A percentile compares a stretch with the other conserved stretches of the same genome.
phyloP scores from a whole-genome alignment of 2,888 invertebrate genomes.

The Brachyptera risi region DNA sequence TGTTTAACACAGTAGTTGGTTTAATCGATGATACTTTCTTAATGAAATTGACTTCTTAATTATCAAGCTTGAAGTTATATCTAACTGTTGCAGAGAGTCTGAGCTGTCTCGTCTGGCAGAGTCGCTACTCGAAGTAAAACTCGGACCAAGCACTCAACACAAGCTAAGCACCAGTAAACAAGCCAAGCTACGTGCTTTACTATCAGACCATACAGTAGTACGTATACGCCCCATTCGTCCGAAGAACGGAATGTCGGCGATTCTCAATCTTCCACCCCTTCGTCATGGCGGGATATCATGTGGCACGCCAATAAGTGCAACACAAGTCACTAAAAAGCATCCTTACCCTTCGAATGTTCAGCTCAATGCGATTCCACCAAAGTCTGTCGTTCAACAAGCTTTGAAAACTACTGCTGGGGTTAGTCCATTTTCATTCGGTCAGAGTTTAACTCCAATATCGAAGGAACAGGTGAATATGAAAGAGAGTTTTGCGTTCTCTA shows the following conservation, averaged over 20 bases:
- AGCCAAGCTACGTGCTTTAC: conserved; percentile 29
- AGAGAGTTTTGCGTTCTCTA: too few species aligned
- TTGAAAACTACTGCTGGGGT: neutral
- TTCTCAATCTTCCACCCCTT: neutral
- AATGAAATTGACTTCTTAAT: too few species aligned
- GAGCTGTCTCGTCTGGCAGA: conserved; percentile 38
- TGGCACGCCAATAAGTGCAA: neutral
- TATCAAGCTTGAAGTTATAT: too few species aligned
- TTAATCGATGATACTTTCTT: too few species aligned
- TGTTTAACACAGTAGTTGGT: too few species aligned
- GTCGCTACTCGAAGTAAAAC: conserved; percentile 34
- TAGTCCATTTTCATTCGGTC: neutral
- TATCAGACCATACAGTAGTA: conserved; percentile 28
- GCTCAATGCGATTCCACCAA: neutral
- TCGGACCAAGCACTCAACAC: conserved; percentile 12
- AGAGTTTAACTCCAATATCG: neutral
- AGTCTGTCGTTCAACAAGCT: neutral
- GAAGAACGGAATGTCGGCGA: neutral
- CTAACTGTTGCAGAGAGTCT: conserved; percentile 35
- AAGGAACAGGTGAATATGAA: too few species aligned
- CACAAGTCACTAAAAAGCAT: neutral
- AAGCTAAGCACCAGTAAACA: conserved; percentile 31
- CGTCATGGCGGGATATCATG: conserved; percentile 18
- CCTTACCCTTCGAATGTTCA: too few species aligned
- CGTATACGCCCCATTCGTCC: conserved; percentile 25